Conservation (phyloP, 1,140 invertebrate genomes). For the Brachionus calyciflorus region DNA sequence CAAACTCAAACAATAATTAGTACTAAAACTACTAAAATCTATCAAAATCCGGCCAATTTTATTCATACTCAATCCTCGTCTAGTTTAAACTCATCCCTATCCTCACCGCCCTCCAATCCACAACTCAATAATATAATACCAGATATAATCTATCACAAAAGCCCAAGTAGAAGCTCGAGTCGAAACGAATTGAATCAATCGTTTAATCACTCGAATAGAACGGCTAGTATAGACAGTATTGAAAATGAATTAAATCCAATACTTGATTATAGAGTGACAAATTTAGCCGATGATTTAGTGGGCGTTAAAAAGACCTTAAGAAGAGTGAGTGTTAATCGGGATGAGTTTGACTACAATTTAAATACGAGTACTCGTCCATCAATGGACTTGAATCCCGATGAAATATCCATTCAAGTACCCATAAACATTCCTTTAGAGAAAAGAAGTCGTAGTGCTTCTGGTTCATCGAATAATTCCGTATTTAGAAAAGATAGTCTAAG, state of each 20-base stretch:
- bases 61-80: background rate
- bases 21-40: background rate
- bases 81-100: background rate
- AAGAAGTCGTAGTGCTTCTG: background rate
- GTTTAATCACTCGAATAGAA: background rate
- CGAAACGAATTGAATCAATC: background rate
- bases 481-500: conserved; percentile 3
- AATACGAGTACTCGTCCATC: background rate
- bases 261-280: background rate
- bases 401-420: background rate
- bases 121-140: background rate
- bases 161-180: background rate
- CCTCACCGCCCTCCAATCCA: background rate
- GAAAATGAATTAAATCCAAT: background rate
- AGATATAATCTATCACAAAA: no score
- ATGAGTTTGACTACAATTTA: conserved; percentile 9
- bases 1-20: background rate
- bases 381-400: background rate
- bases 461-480: conserved; percentile 5
- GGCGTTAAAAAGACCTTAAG: background rate
- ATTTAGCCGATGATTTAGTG: background rate
- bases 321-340: background rate
- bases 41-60: conserved; percentile 18
- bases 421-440: no score
- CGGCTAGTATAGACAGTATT: conserved; percentile 3